phyloP scores from a whole-genome alignment of 2,888 invertebrate species.

The Ophraella communa region DNA sequence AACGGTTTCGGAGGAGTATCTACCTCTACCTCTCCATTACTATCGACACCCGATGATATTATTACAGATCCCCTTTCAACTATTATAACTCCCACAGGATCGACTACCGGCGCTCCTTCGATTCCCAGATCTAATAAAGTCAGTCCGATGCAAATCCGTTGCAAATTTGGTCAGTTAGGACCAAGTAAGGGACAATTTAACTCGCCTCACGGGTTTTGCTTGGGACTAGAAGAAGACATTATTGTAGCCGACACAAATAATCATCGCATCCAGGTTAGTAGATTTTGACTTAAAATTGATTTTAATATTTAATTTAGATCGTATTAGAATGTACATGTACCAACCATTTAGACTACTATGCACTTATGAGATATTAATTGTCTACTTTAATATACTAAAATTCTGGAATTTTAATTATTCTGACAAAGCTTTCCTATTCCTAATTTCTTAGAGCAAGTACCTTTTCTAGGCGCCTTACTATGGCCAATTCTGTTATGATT shows the following conservation, averaged over 20 bases:
- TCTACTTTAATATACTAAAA: too few relatives aligned
- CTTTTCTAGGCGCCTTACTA: too few relatives aligned
- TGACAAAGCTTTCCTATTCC: too few relatives aligned
- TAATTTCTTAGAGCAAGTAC: too few relatives aligned
- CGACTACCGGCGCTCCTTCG: slow-evolving; percentile 61
- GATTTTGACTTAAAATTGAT: background rate
- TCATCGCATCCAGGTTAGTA: slow-evolving; percentile 83
- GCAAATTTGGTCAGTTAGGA: slow-evolving; percentile 93
- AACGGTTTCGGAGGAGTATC: slow-evolving; percentile 67
- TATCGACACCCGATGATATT: slow-evolving; percentile 61
- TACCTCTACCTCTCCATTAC: slow-evolving; percentile 68
- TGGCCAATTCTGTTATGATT: too few relatives aligned
- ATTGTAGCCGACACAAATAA: slow-evolving; percentile 97
- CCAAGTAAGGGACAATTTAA: slow-evolving; percentile 94
- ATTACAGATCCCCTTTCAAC: slow-evolving; percentile 63
- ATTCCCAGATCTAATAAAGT: slow-evolving; percentile 71
- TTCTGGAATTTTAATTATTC: too few relatives aligned
- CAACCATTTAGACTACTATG: too few relatives aligned
- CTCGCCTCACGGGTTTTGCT: slow-evolving; percentile 96
- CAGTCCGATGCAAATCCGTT: slow-evolving; percentile 85
- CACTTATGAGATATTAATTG: too few relatives aligned
- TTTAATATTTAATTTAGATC: too few relatives aligned
- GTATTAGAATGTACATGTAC: too few relatives aligned
- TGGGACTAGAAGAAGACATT: slow-evolving; percentile 94
- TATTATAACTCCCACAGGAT: slow-evolving; percentile 60